Conservation (phyloP, 2,888 invertebrate species). For the Ophion obscuratus region DNA sequence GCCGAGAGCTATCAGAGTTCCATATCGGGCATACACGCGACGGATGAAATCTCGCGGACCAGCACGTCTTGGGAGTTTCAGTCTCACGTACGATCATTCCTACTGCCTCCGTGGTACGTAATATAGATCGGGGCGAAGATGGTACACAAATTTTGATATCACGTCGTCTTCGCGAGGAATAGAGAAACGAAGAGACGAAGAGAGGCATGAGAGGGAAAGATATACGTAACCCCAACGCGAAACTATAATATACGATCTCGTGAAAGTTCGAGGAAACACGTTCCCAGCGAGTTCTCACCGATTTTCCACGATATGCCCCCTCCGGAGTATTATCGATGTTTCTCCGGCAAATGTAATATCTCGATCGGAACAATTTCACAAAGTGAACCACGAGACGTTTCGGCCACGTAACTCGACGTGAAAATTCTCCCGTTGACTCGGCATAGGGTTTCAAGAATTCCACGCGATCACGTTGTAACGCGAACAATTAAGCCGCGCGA, state of each 20-base stretch:
- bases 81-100: slow-evolving; percentile 37
- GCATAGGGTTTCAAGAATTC: slow-evolving; percentile 12
- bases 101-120: background rate
- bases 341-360: slow-evolving; percentile 34
- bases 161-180: slow-evolving; percentile 6
- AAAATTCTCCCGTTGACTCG: background rate
- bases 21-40: background rate
- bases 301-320: slow-evolving; percentile 18
- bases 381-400: slow-evolving; percentile 20
- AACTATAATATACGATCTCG: slow-evolving; percentile 45
- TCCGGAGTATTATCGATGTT: slow-evolving; percentile 43
- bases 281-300: slow-evolving; percentile 27
- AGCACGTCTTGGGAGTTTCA: slow-evolving; percentile 27
- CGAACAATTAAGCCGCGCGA: background rate
- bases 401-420: slow-evolving; percentile 6
- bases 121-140: slow-evolving; percentile 29
- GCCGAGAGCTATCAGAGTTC: slow-evolving; percentile 10
- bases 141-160: slow-evolving; percentile 48
- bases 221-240: slow-evolving; percentile 25
- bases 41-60: background rate
- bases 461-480: background rate
- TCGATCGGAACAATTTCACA: slow-evolving; percentile 33
- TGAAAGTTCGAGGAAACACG: slow-evolving; percentile 51
- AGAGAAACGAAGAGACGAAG: background rate
- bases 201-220: background rate